phyloP scores from a whole-genome alignment of 2,888 invertebrate genomes.

The Punctoribates punctum region DNA sequence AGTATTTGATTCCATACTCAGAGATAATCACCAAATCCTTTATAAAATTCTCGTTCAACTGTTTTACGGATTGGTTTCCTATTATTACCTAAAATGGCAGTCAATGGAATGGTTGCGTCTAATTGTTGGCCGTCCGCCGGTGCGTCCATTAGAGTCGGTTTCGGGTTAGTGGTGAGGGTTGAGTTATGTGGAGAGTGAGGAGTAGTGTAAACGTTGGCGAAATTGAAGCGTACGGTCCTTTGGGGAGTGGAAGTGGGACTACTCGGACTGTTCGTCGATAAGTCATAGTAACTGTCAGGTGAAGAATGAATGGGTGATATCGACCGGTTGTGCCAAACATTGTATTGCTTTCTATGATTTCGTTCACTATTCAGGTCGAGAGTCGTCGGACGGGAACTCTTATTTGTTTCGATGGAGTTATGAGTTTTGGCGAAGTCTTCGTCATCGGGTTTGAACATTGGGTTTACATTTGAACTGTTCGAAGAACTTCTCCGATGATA shows the following conservation, averaged over 20 bases:
- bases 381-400: constrained; percentile 12
- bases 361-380: constrained; percentile 12
- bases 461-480: constrained; percentile 19
- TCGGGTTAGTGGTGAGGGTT: constrained; percentile 46
- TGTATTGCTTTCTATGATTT: not conserved
- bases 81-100: constrained; percentile 51
- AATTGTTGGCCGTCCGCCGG: constrained; percentile 59
- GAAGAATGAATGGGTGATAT: constrained; percentile 39
- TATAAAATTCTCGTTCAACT: constrained; percentile 19
- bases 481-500: constrained; percentile 26
- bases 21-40: constrained; percentile 33
- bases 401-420: not conserved
- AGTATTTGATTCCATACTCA: not conserved
- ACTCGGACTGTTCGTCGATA: constrained; percentile 41
- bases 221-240: constrained; percentile 1
- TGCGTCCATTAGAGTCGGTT: constrained; percentile 61
- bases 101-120: constrained; percentile 59
- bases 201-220: not conserved
- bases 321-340: constrained; percentile 9
- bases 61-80: constrained; percentile 12
- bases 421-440: constrained; percentile 7
- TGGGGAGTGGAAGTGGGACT: constrained; percentile 20
- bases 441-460: constrained; percentile 21
- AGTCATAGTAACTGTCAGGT: constrained; percentile 42
- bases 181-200: not conserved